Base-by-base conservation (phyloP, 1,140 invertebrate species). In the Macrobrachium nipponense region DNA sequence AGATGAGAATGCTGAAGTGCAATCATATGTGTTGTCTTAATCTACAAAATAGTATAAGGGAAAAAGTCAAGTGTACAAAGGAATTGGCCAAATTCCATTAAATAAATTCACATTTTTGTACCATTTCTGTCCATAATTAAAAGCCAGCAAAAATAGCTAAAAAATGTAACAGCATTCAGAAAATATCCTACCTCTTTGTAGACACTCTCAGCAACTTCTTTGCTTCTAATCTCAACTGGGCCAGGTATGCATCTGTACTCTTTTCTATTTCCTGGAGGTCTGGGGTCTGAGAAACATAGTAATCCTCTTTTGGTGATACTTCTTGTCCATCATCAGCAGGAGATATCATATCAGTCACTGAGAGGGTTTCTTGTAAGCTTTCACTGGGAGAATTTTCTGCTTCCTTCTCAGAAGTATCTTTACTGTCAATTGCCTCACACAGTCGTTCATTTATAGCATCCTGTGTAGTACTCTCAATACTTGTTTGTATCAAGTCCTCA, bases 151-250 rank as follows among this genome's bases (percentile, higher is more conserved):
- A 10, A 2, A 51, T 51, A 51, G 12, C 7, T 51, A 10, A 51
- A 51, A 51, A 10, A 10, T 51, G 12, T 51, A 10, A 6, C 12
- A 51, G 8, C 7, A 6, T 51, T 8, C 8, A 15, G 59, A 59
- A 78, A 20, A 78, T 17, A 59, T 18, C 59, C 44, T 73, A 83
- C 82, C 82, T 83, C 59, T 58, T 66, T 44, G 82, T 77, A 23
- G 72, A 77, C 0, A 61, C 73, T 15, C 72, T 84, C 27, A 84
- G 43, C 12, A 84, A 44, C 36, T 51, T 77, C 44, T 61, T 84
- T 2, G 82, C 82, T 36, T 84, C 82, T 36, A 10, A 27, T 18
- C n/a, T 64, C 43, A 77, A 60, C 36, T 59, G 61, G 15, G 23
- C 61, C 11, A 76, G 17, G 36, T 73, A 68, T 64, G 58, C 23